Evolutionary conservation across 2,113 vertebrate species (phyloP), one percentile per base, ranked within the genome.

Genomic region (Amazona guildingii): DNA sequence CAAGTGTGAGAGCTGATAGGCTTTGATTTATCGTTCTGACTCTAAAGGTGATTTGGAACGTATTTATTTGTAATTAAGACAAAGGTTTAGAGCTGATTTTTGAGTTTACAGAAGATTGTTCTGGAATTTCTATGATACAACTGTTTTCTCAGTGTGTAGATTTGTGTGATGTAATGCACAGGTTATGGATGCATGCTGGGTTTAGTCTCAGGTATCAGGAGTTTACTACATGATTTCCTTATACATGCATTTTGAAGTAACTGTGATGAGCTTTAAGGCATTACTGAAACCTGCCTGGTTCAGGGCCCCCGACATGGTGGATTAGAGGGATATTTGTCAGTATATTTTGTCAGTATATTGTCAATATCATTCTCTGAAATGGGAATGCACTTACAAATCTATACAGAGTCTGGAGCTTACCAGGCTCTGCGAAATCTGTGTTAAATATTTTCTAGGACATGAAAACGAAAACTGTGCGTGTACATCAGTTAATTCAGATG

Each of bases 181-280:
- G 41, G 19, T 94, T 81, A 41, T 33, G 80, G 82, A 49, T 59
- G 62, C 74, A 11, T 73, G 31, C 19, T 54, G 39, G 20, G 14
- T 78, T 78, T 74, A 57, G 17, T 86, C 23, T 79, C 3, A 8
- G 77, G 2, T 88, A 52, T 82, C 39, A 79, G 41, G 70, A 69
- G 28, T 77, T 95, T 82, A 74, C 74, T 85, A 33, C 19, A 17
- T 41, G 61, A 85, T 95, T 97, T 85, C n/a, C 88, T 87, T 83
- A 35, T 92, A 54, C 1, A 0, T 54, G 33, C 17, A 25, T 74
- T 95, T 90, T 87, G 69, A 92, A 92, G 31, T 54, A 62, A 64
- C 46, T 70, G 2, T 82, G 73, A 33, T 5, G 48, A 92, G n/a
- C 31, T 83, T 88, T 51, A 39, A 67, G 86, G 27, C n/a, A 17